Evolutionary conservation across 1,140 invertebrate species (phyloP), one percentile per base, ranked within the genome.

Genomic region (Steinernema khuongi): DNA sequence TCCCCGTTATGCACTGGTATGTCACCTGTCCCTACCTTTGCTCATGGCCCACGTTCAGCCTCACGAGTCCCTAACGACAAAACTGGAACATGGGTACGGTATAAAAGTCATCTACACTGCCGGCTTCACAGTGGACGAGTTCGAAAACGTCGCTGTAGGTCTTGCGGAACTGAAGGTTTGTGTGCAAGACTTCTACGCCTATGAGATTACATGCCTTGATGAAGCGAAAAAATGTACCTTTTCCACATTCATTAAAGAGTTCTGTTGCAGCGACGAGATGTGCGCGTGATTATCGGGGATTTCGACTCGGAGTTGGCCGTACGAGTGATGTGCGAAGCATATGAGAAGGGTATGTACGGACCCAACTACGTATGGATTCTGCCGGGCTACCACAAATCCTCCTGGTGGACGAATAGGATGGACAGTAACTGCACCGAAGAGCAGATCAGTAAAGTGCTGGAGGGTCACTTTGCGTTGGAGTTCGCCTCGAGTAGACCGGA

Each of bases 301-400:
- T 97, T 98, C 85, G 93, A 96, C 86, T 93, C 96, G 85, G 90
- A 90, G 31, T 95, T 94, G 92, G 95, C 95, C 0, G 88, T 93
- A 68, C 89, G 90, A 80, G 92, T 97, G 70, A 96, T 98, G 85
- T 99, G 96, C 86, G 92, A 86, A 91, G 92, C 81, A 89, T 89
- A 86, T 76, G 81, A 85, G 36, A 79, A 86, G 31, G 86, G 86
- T 22, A 87, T 97, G 90, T 95, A 90, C 81, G 94, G 94, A 0
- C 87, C 92, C 1, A 92, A 93, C 75, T 97, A 97, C 87, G 94
- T 97, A 81, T 99, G 96, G 96, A 90, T 98, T 0, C 92, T 99
- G 7, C 91, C 94, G 86, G 94, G 93, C 0, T 94, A 90, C 89
- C 89, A 88, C 72, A 88, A 90, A 31, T 88, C 91, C 29, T 91